Evolutionary conservation across 2,888 invertebrate species (phyloP), one percentile per base, ranked within the genome.

Genomic region (Pyrochroa serraticornis): DNA sequence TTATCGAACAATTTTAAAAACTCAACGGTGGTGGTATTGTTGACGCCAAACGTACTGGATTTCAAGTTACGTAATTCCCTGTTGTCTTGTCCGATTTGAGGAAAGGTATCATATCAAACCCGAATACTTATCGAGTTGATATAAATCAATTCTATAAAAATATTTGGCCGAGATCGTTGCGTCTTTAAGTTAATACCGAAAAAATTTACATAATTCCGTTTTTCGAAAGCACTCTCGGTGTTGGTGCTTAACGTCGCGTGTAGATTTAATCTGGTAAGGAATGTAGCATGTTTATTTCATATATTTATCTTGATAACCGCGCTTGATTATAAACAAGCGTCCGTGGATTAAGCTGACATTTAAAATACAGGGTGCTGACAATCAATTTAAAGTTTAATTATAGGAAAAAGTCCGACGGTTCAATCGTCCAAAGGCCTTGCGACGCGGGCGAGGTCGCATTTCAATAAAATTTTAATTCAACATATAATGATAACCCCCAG

Each of bases 261-360:
- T 67, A 62, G 65, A 65, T 67, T 60, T 58, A 59, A 67, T 67
- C 66, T 65, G 38, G 51, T 54, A 48, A 50, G 63, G 65, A 67
- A 67, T 65, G 66, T 63, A 60, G 63, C 52, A 61, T 65, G 63
- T 65, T 67, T 67, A 67, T 65, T 63, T 63, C 62, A 56, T 60
- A 58, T 60, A 57, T 59, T 63, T 65, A 67, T 67, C 65, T 65
- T 58, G 63, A 67, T 65, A 63, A 60, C 62, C 58, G 46, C 53
- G 47, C 46, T 61, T 63, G 65, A 60, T 65, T 65, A 63, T 63
- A 60, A 63, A 61, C 62, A 56, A 57, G 59, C 51, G 61, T 53
- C 59, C 48, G 43, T 58, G 58, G 58, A 58, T 62, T 60, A 58
- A 63, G 51, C 61, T 59, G 61, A 61, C 59, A 48, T 55, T 58